Percentiles rank a stretch among this genome's conserved stretches.
These are phyloP conservation scores for Aphidius gifuensis DNA, from an alignment of 1,140 invertebrate species.

Conservation along the genomic window DNA sequence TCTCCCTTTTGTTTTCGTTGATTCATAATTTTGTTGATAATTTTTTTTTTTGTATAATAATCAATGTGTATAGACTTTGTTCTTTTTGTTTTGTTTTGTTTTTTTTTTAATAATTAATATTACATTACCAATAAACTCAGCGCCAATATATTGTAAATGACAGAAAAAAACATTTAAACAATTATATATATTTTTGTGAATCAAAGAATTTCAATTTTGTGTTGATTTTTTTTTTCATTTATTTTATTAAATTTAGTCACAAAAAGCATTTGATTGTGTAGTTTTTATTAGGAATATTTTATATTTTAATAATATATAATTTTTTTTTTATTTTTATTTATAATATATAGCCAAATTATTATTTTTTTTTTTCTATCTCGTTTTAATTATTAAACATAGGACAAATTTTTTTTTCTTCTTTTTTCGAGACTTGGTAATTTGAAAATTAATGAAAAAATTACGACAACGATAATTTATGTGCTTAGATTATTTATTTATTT, in stretches of 20 bases:
- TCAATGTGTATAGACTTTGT: neutral
- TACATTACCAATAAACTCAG: neutral
- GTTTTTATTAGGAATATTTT: constrained; percentile 54
- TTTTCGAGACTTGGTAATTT: neutral
- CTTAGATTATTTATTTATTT: constrained; percentile 17
- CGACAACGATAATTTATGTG: constrained; percentile 13
- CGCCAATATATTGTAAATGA: neutral
- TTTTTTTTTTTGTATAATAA: neutral
- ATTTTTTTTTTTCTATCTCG: constrained; percentile 39
- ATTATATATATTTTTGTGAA: neutral
- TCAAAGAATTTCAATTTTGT: neutral
- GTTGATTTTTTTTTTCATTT: neutral
- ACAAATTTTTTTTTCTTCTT: constrained; percentile 8
- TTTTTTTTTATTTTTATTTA: neutral
- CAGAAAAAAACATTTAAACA: neutral
- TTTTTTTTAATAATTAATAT: constrained; percentile 1
- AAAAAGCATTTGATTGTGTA: constrained; percentile 48
- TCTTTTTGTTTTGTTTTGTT: neutral
- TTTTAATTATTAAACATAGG: constrained; percentile 40
- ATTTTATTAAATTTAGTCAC: constrained; percentile 31
- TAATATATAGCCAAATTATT: constrained; percentile 49
- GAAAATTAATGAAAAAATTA: constrained; percentile 7
- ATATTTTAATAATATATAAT: constrained; percentile 47
- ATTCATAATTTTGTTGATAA: neutral
- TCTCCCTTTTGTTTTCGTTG: constrained; percentile 2